Conservation (phyloP, 2,797 vertebrate species). For the Sebastes goodei region DNA sequence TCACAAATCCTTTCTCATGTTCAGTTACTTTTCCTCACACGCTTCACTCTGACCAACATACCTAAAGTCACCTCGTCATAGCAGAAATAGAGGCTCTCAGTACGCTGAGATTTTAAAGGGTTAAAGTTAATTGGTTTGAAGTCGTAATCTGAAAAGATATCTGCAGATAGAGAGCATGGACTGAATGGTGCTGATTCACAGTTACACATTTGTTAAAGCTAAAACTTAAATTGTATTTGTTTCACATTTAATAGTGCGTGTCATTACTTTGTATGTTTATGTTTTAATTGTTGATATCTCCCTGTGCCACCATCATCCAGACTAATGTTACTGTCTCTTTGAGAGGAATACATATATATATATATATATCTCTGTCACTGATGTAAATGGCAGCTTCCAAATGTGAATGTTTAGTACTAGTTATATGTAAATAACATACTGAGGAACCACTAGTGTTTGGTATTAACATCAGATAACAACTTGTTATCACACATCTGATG, state of each 20-base stretch:
- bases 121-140: background rate
- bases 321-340: background rate
- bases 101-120: background rate
- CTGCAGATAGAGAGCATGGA: background rate
- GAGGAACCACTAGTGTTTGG: background rate
- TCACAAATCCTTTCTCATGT: slow-evolving; percentile 33
- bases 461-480: background rate
- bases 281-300: background rate
- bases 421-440: background rate
- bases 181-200: background rate
- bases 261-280: background rate
- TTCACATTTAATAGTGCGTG: background rate
- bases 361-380: background rate
- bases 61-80: background rate
- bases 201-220: background rate
- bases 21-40: background rate
- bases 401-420: background rate
- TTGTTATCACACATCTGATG: background rate
- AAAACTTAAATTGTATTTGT: background rate
- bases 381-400: background rate
- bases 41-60: background rate
- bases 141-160: background rate
- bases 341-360: background rate
- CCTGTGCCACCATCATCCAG: background rate
- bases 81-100: background rate